A percentile compares a stretch with the other conserved stretches of the same genome.
phyloP scores from a whole-genome alignment of 2,888 invertebrate genomes.

The Pimpla rufipes region DNA sequence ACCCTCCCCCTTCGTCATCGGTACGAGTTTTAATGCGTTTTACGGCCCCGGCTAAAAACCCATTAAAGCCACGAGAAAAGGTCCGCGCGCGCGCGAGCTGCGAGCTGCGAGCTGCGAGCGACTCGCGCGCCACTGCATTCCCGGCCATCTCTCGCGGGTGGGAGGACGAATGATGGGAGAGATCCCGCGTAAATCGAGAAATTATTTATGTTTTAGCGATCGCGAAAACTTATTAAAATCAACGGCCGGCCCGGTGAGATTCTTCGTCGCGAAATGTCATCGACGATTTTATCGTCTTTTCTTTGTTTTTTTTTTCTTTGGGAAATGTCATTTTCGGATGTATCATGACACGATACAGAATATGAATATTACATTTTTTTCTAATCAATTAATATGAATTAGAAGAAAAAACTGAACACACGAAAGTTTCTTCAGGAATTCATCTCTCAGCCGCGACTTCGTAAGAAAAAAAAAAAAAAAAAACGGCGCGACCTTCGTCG shows the following conservation, averaged over 20 bases:
- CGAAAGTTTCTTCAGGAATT: too few species aligned
- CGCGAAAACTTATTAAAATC: conserved; percentile 35
- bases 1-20: conserved; percentile 82
- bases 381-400: too few species aligned
- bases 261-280: not conserved
- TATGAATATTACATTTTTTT: too few species aligned
- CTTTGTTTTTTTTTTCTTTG: too few species aligned
- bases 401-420: too few species aligned
- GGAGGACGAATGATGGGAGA: conserved; percentile 51
- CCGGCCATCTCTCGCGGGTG: conserved; percentile 27
- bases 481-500: not conserved
- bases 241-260: not conserved
- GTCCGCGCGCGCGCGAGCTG: conserved; percentile 17
- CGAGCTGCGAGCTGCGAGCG: not conserved
- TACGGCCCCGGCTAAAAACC: conserved; percentile 82
- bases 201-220: conserved; percentile 34
- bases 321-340: too few species aligned
- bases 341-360: too few species aligned
- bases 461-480: not conserved
- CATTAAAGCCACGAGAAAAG: conserved; percentile 76
- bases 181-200: conserved; percentile 6
- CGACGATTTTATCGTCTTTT: too few species aligned
- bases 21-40: conserved; percentile 84
- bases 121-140: not conserved
- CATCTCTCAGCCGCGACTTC: too few species aligned